A percentile compares a stretch with the other conserved stretches of the same genome.
These are phyloP conservation scores for Oreocharis arfaki DNA, from an alignment of 2,113 vertebrate genomes.

Conservation along the genomic window DNA sequence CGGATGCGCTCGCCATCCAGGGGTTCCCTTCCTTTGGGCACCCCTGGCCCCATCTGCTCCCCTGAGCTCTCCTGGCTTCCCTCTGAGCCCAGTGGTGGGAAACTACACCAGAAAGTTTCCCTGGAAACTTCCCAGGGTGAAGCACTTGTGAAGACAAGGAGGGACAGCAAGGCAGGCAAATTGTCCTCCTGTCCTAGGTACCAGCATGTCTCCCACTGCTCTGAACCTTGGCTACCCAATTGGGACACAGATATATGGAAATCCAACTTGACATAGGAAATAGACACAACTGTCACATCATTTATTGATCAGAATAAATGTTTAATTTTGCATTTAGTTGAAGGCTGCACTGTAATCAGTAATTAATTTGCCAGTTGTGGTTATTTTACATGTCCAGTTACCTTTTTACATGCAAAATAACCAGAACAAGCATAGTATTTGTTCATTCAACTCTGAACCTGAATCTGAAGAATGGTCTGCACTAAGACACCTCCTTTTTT, in stretches of 20 bases:
- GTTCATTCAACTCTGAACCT: neutral
- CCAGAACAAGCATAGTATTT: neutral
- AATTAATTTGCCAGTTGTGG: constrained; percentile 22
- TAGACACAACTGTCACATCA: neutral
- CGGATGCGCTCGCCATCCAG: neutral
- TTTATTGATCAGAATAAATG: constrained; percentile 49
- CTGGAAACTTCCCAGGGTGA: neutral
- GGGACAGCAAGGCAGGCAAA: neutral
- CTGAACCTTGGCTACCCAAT: neutral
- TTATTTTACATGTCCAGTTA: constrained; percentile 25
- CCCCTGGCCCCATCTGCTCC: too few relatives aligned
- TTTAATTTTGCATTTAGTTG: constrained; percentile 53
- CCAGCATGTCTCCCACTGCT: neutral
- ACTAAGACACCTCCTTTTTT: neutral
- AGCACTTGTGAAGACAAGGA: neutral
- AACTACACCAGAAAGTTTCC: neutral
- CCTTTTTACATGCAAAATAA: constrained; percentile 5
- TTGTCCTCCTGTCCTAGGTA: neutral
- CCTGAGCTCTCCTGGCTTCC: neutral
- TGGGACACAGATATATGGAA: neutral
- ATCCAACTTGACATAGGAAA: neutral
- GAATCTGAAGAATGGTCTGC: neutral
- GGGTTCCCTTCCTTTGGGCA: too few relatives aligned
- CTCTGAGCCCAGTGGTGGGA: rapidly evolving
- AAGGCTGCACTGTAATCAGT: neutral